phyloP scores from a whole-genome alignment of 2,797 vertebrate genomes.

The Denticeps clupeoides region DNA sequence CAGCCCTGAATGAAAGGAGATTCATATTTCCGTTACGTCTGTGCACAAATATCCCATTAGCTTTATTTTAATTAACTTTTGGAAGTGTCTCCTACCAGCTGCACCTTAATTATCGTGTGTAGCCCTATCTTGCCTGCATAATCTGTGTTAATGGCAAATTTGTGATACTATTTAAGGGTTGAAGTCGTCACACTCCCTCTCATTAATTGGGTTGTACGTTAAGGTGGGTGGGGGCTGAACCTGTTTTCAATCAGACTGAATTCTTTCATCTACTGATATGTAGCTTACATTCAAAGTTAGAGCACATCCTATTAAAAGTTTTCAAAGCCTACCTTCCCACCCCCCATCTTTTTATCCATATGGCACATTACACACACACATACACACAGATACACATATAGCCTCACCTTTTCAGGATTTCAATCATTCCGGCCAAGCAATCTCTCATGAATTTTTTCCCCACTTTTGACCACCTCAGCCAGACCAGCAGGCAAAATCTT shows the following conservation, averaged over 20 bases:
- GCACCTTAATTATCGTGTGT: constrained; percentile 34
- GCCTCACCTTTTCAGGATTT: constrained; percentile 2
- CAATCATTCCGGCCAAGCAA: too few relatives aligned
- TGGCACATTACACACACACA: not conserved
- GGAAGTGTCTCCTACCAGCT: constrained; percentile 26
- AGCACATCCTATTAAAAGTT: constrained; percentile 5
- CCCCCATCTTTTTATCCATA: not conserved
- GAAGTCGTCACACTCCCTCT: constrained; percentile 5
- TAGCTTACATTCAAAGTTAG: not conserved
- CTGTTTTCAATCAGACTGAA: not conserved
- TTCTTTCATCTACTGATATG: not conserved
- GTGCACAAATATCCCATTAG: constrained; percentile 7
- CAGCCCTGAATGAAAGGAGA: constrained; percentile 7
- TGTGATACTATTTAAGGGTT: constrained; percentile 23
- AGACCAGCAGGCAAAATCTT: too few relatives aligned
- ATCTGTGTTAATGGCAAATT: constrained; percentile 23
- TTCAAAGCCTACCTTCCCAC: not conserved
- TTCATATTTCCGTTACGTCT: constrained; percentile 14
- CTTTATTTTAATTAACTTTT: constrained; percentile 38
- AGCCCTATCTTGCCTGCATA: constrained; percentile 24
- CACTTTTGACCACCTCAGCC: too few relatives aligned
- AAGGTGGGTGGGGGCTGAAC: constrained; percentile 7
- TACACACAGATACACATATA: not conserved
- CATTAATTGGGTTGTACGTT: constrained; percentile 21
- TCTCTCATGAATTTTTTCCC: too few relatives aligned